Evolutionary conservation across 1,140 invertebrate species (phyloP).

Genomic region (Platyscapa corneri): DNA sequence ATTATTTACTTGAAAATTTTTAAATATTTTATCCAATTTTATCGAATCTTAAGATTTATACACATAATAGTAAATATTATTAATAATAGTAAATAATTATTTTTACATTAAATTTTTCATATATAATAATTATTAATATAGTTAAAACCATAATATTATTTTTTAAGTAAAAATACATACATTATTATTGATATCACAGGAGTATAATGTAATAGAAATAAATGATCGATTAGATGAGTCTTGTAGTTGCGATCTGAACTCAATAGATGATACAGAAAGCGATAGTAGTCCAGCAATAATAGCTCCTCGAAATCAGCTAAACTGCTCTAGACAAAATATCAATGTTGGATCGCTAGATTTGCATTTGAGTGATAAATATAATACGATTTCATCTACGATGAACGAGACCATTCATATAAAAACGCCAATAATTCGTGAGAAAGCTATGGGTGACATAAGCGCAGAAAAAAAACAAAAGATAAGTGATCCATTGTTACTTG

Average conservation of each 20-base stretch:
- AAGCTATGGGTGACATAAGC: slow-evolving; percentile 59
- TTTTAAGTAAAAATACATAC: not conserved
- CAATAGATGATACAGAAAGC: slow-evolving; percentile 74
- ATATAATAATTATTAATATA: not conserved
- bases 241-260: slow-evolving; percentile 77
- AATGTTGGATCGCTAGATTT: slow-evolving; percentile 75
- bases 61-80: too few species aligned
- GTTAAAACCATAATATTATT: not conserved
- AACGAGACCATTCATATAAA: slow-evolving; percentile 63
- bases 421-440: slow-evolving; percentile 66
- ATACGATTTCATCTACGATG: slow-evolving; percentile 58
- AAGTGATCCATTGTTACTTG: slow-evolving; percentile 67
- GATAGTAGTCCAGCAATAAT: slow-evolving; percentile 75
- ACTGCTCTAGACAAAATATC: slow-evolving; percentile 70
- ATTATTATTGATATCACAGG: slow-evolving; percentile 56
- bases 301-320: slow-evolving; percentile 64
- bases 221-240: slow-evolving; percentile 70
- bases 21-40: too few species aligned
- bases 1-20: too few species aligned
- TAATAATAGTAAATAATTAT: too few species aligned
- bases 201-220: slow-evolving; percentile 67
- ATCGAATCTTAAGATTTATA: too few species aligned
- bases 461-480: slow-evolving; percentile 66
- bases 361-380: slow-evolving; percentile 71
- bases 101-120: not conserved